A percentile compares a stretch with the other conserved stretches of the same genome.
Conservation (phyloP, 2,797 vertebrate species). For the Sardinella longiceps region DNA sequence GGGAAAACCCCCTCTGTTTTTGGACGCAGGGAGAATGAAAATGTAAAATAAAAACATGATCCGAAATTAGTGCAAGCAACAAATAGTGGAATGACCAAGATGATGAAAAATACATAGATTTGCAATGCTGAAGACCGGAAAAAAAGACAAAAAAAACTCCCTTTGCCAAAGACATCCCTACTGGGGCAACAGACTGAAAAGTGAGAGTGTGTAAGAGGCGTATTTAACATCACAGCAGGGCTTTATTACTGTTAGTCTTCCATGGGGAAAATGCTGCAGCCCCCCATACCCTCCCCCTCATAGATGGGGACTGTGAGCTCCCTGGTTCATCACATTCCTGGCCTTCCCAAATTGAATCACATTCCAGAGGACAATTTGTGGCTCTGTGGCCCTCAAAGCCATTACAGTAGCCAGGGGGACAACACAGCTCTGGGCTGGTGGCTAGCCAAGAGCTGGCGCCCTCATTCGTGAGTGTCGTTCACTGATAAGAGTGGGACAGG, state of each 20-base stretch:
- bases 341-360: constrained; percentile 35
- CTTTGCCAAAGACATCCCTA: not conserved
- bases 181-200: not conserved
- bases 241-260: not conserved
- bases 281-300: not conserved
- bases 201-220: not conserved
- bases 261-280: not conserved
- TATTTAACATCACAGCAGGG: not conserved
- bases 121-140: not conserved
- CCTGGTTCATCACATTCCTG: constrained; percentile 68
- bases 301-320: constrained; percentile 62
- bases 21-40: not conserved
- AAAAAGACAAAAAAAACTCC: not conserved
- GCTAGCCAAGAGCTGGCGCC: not conserved
- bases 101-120: not conserved
- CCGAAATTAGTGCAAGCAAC: not conserved
- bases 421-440: constrained; percentile 12
- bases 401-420: constrained; percentile 28
- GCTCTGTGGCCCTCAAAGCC: constrained; percentile 36
- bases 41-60: not conserved
- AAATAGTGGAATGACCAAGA: not conserved
- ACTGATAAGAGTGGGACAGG: constrained; percentile 7
- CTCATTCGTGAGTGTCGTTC: not conserved
- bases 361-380: constrained; percentile 51
- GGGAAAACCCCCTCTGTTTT: constrained; percentile 16